A percentile compares a stretch with the other conserved stretches of the same genome.
phyloP scores from a whole-genome alignment of 1,140 invertebrate species.

The Cheumatopsyche charites region DNA sequence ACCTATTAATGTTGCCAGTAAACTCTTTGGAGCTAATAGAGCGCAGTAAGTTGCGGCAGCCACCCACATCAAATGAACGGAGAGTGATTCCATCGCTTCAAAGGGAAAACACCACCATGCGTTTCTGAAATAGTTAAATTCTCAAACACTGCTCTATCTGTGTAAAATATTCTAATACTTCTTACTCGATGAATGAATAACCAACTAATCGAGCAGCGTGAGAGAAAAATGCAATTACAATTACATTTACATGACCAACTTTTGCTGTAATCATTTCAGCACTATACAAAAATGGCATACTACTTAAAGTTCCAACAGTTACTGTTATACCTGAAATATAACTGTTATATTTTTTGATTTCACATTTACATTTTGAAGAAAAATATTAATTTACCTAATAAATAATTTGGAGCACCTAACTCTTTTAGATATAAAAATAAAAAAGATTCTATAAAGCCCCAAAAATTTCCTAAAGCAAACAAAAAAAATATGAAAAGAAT shows the following conservation, averaged over 20 bases:
- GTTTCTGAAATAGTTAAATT: constrained; percentile 62
- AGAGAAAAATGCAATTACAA: constrained; percentile 81
- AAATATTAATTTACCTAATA: constrained; percentile 67
- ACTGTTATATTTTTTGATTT: background rate
- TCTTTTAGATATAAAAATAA: constrained; percentile 84
- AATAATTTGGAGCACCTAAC: constrained; percentile 77
- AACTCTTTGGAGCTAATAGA: constrained; percentile 76
- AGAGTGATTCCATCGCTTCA: constrained; percentile 83
- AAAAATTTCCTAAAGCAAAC: constrained; percentile 77
- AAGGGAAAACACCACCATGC: constrained; percentile 87
- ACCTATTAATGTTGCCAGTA: constrained; percentile 82
- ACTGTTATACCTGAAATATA: constrained; percentile 72
- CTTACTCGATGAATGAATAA: constrained; percentile 84
- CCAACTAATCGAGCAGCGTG: constrained; percentile 79
- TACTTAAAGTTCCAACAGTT: constrained; percentile 79
- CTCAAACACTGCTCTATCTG: background rate
- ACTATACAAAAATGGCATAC: constrained; percentile 80
- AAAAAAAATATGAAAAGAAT: constrained; percentile 78
- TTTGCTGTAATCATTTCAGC: constrained; percentile 80
- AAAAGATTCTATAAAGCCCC: constrained; percentile 86
- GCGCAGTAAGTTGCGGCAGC: constrained; percentile 86
- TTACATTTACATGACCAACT: constrained; percentile 80
- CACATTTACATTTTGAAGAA: background rate
- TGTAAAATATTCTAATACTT: constrained; percentile 41
- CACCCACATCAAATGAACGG: constrained; percentile 87